phyloP scores from a whole-genome alignment of 2,888 invertebrate species.

The Eumacrocentrus americanus region DNA sequence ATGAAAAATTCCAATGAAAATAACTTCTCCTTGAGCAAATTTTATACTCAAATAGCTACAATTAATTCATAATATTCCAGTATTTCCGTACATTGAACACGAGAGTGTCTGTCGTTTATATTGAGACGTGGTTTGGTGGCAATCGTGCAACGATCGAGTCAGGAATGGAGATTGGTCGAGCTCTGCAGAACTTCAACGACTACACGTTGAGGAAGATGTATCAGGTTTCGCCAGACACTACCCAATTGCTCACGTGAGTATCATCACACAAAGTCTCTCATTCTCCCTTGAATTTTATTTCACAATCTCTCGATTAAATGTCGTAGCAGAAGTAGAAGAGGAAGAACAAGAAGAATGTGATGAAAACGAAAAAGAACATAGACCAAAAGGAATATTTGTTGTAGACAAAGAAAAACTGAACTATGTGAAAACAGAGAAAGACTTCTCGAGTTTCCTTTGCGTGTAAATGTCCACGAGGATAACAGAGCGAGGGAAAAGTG shows the following conservation, averaged over 20 bases:
- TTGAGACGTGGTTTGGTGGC: conserved; percentile 94
- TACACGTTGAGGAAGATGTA: conserved; percentile 86
- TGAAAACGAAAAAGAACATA: too few relatives aligned
- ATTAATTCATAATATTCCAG: too few relatives aligned
- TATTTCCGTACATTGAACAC: conserved; percentile 94
- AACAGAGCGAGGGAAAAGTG: not conserved
- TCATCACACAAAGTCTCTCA: conserved; percentile 8
- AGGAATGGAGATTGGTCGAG: conserved; percentile 85
- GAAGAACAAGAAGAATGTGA: too few relatives aligned
- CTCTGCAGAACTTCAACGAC: conserved; percentile 90
- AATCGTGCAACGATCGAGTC: conserved; percentile 85
- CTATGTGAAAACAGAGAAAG: not conserved
- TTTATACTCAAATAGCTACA: conserved; percentile 22
- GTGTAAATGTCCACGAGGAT: not conserved
- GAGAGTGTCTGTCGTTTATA: conserved; percentile 92
- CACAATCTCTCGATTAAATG: not conserved
- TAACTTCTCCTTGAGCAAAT: not conserved
- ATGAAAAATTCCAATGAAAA: too few relatives aligned
- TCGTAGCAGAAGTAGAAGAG: too few relatives aligned
- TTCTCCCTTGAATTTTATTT: not conserved
- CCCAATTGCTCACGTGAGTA: conserved; percentile 88
- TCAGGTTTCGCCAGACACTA: conserved; percentile 88
- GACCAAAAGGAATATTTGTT: not conserved
- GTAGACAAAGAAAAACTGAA: not conserved
- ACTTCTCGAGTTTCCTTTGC: conserved; percentile 13